Conservation (phyloP, 2,113 vertebrate species). For the Lampris megalopsis region DNA sequence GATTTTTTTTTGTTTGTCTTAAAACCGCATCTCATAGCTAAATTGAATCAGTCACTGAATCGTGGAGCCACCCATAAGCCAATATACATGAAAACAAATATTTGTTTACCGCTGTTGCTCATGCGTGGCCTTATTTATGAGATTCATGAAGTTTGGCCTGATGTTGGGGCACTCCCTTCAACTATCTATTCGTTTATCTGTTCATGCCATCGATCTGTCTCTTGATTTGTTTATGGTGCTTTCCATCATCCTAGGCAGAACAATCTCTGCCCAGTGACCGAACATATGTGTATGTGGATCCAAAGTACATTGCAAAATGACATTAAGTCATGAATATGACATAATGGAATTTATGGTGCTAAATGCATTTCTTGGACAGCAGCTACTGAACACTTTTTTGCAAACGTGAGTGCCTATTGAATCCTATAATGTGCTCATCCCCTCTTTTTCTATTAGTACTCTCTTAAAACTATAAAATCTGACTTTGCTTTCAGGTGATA, state of each 20-base stretch:
- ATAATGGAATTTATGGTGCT: constrained; percentile 4
- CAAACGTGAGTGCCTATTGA: too few relatives aligned
- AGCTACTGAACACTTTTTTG: too few relatives aligned
- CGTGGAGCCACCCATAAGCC: constrained; percentile 5
- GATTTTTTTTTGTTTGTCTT: constrained; percentile 15
- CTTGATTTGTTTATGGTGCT: neutral
- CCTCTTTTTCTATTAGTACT: too few relatives aligned
- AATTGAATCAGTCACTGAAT: constrained; percentile 33
- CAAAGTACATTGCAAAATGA: neutral
- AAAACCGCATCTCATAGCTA: constrained; percentile 22
- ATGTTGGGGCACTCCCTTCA: neutral
- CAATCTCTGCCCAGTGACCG: neutral
- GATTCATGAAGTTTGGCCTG: constrained; percentile 18
- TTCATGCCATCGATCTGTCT: neutral
- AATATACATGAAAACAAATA: constrained; percentile 18
- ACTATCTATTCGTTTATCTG: neutral
- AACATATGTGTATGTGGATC: neutral
- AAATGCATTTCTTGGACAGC: neutral
- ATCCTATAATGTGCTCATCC: too few relatives aligned
- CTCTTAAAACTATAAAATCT: too few relatives aligned
- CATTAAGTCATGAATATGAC: neutral
- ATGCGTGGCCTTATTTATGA: constrained; percentile 19
- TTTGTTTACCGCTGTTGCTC: constrained; percentile 17
- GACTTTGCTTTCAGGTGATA: too few relatives aligned
- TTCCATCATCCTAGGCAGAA: neutral